Evolutionary conservation across 2,797 vertebrate species (phyloP), one percentile per base, ranked within the genome.

Genomic region (Pteropus rufus): DNA sequence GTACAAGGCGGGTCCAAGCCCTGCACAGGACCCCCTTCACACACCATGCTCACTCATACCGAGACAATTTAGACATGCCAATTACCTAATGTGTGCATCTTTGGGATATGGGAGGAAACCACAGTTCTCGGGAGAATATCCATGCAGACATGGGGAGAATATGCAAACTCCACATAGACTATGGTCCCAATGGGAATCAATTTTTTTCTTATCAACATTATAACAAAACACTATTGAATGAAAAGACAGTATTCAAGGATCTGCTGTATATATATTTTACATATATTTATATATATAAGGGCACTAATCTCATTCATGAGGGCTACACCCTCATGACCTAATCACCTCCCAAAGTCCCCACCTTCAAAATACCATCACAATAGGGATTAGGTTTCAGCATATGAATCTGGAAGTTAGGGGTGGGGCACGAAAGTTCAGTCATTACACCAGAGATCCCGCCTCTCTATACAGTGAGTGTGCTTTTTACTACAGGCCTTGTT

Each of bases 401-500:
- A 81, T 58, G 39, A 91, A 81, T 81, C 54, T 54, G 49, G 15
- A 49, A 16, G 46, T 46, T 46, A 12, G 46, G 12, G 4, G 46
- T 3, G 12, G 12, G 24, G 19, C 65, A 58, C 11, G 56, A 72
- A 72, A 29, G 36, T 79, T 84, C 54, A 56, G 3, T 65, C 76
- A 83, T 80, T 72, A 36, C 9, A 83, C 36, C 21, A 67, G 60
- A 81, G 81, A 86, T 12, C 52, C 46, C 52, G 23, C 31, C 31
- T 58, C 52, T 72, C 10, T 72, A 39, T 62, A 75, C 4, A 92
- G 26, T 31, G 24, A 70, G 58, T 8, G 4, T 75, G 16, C 18
- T 92, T 94, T 97, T 76, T 81, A 81, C 54, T 62, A 72, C 2
- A 81, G 19, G 54, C 19, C 81, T 82, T 85, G 34, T 70, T 84